A percentile compares a stretch with the other conserved stretches of the same genome.
phyloP scores from a whole-genome alignment of 1,140 invertebrate genomes.

The Dendrolimus punctatus region DNA sequence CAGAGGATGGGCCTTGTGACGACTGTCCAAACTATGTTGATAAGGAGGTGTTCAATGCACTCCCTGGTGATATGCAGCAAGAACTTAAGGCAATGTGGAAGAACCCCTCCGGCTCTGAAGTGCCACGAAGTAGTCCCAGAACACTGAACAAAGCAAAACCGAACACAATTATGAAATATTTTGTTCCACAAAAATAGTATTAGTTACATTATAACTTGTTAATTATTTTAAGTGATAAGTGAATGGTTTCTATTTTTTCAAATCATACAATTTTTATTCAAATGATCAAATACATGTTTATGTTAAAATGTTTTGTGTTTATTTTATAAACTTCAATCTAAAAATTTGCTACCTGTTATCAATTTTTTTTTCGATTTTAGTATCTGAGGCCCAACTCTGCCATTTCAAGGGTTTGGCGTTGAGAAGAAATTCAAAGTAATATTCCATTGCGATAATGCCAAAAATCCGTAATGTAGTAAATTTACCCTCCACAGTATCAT shows the following conservation, averaged over 20 bases:
- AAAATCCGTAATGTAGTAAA: too few species aligned
- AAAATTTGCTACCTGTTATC: too few species aligned
- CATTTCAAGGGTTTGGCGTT: too few species aligned
- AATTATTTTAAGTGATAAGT: constrained; percentile 69
- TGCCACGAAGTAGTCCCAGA: constrained; percentile 63
- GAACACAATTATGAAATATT: constrained; percentile 76
- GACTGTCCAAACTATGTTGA: constrained; percentile 74
- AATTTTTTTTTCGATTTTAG: too few species aligned
- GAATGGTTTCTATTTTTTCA: constrained; percentile 72
- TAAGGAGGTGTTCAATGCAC: constrained; percentile 74
- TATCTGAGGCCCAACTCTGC: too few species aligned
- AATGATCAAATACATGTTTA: constrained; percentile 71
- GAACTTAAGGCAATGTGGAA: constrained; percentile 77
- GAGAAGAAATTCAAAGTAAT: too few species aligned
- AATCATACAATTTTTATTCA: constrained; percentile 70
- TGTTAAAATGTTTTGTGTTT: constrained; percentile 44
- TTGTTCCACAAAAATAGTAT: constrained; percentile 76
- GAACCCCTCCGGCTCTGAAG: constrained; percentile 56
- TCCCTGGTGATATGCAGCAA: constrained; percentile 75
- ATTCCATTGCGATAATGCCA: too few species aligned
- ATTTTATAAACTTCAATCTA: constrained; percentile 7
- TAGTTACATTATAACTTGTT: constrained; percentile 65
- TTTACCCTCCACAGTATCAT: too few species aligned
- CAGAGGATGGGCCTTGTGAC: constrained; percentile 44
- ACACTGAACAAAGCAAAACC: constrained; percentile 60